A percentile compares a stretch with the other conserved stretches of the same genome.
phyloP scores from a whole-genome alignment of 1,140 invertebrate species.

The Dysdera silvatica region DNA sequence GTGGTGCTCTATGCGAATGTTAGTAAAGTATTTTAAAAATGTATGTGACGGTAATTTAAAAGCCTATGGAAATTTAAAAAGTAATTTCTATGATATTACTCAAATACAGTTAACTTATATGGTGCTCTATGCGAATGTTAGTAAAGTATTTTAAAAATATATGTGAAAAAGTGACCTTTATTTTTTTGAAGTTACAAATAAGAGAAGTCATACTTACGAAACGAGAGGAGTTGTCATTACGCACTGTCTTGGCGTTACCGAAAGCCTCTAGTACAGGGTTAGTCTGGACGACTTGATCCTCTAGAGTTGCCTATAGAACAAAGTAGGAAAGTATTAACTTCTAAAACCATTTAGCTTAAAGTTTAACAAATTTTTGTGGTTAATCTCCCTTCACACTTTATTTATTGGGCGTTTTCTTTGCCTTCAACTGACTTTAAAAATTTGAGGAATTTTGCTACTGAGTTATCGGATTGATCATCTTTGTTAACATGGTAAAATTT shows the following conservation, averaged over 20 bases:
- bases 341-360: too few species aligned
- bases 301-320: constrained; percentile 40
- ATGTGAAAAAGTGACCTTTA: too few species aligned
- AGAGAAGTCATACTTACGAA: constrained; percentile 29
- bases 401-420: too few species aligned
- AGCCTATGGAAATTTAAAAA: not conserved
- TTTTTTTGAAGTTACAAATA: too few species aligned
- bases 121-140: too few species aligned
- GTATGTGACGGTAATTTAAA: not conserved
- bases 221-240: constrained; percentile 65
- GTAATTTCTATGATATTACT: not conserved
- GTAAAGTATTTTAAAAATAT: not conserved
- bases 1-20: too few species aligned
- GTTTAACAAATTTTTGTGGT: too few species aligned
- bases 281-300: constrained; percentile 85
- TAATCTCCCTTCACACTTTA: not conserved
- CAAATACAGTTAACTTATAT: too few species aligned
- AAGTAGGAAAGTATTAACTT: not conserved
- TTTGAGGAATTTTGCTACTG: not conserved
- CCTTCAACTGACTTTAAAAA: too few species aligned
- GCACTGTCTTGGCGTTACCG: constrained; percentile 72
- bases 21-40: not conserved
- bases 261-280: constrained; percentile 92
- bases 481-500: too few species aligned
- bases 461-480: not conserved